Percentiles rank a stretch among this genome's conserved stretches.
Conservation (phyloP, 2,888 invertebrate species). For the Helobdella robusta region DNA sequence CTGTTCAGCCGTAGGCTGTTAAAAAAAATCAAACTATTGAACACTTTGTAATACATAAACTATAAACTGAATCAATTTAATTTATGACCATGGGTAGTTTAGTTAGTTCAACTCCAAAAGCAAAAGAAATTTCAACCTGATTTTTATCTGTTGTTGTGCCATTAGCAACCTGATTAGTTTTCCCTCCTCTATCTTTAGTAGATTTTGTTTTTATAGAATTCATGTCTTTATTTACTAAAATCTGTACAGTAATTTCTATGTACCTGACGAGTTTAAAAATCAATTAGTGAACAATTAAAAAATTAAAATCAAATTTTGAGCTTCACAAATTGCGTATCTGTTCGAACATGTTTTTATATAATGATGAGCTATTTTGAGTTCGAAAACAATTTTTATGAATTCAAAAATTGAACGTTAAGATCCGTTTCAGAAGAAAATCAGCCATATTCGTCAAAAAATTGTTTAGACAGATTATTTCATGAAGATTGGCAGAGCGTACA, state of each 20-base stretch:
- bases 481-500: too few species aligned
- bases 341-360: too few species aligned
- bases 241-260: constrained; percentile 14
- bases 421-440: neutral
- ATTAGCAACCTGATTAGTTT: constrained; percentile 21
- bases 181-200: constrained; percentile 16
- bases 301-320: neutral
- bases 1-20: constrained; percentile 31
- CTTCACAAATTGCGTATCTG: neutral
- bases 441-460: too few species aligned
- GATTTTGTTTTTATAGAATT: constrained; percentile 15
- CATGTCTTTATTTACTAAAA: constrained; percentile 18
- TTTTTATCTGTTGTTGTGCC: constrained; percentile 23
- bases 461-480: too few species aligned
- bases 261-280: too few species aligned
- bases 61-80: neutral
- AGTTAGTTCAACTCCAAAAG: neutral
- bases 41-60: neutral
- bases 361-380: neutral
- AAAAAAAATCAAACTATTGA: neutral
- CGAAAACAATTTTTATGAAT: neutral
- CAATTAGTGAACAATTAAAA: too few species aligned
- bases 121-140: constrained; percentile 10
- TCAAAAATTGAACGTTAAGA: neutral
- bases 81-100: neutral